Evolutionary conservation across 2,888 invertebrate genomes (phyloP).

Genomic region (Orthonychiurus folsomi): DNA sequence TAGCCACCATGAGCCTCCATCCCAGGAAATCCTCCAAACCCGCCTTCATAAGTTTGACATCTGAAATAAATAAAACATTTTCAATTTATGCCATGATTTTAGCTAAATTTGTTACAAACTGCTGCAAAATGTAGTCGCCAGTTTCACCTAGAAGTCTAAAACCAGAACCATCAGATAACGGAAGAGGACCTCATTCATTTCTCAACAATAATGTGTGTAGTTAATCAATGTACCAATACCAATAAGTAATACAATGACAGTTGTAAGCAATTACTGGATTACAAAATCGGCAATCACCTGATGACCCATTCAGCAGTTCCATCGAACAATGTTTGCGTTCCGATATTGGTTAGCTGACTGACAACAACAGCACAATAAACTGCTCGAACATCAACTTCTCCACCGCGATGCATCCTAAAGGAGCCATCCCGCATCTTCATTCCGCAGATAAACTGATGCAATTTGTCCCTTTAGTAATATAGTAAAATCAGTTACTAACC

Average conservation of each 20-base stretch:
- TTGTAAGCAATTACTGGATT: too few relatives aligned
- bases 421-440: conserved; percentile 77
- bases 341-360: conserved; percentile 67
- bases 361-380: conserved; percentile 93
- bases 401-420: conserved; percentile 81
- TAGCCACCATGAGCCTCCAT: conserved; percentile 99
- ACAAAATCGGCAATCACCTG: conserved; percentile 44
- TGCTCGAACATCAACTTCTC: conserved; percentile 89
- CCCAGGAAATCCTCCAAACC: conserved; percentile 86
- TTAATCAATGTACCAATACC: too few relatives aligned
- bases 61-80: conserved; percentile 46
- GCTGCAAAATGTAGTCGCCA: too few relatives aligned
- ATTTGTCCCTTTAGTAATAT: conserved; percentile 49
- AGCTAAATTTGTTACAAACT: too few relatives aligned
- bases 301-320: conserved; percentile 87
- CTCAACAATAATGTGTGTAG: too few relatives aligned
- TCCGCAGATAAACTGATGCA: conserved; percentile 68
- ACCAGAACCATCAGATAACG: neutral
- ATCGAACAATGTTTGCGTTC: conserved; percentile 65
- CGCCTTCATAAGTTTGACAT: conserved; percentile 98
- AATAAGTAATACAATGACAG: too few relatives aligned
- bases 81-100: too few relatives aligned
- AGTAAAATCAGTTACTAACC: conserved; percentile 17
- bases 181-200: too few relatives aligned
- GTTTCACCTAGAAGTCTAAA: neutral